Percentiles rank a stretch among this genome's conserved stretches.
Conservation (phyloP, 1,140 invertebrate species). For the Cepaea nemoralis region DNA sequence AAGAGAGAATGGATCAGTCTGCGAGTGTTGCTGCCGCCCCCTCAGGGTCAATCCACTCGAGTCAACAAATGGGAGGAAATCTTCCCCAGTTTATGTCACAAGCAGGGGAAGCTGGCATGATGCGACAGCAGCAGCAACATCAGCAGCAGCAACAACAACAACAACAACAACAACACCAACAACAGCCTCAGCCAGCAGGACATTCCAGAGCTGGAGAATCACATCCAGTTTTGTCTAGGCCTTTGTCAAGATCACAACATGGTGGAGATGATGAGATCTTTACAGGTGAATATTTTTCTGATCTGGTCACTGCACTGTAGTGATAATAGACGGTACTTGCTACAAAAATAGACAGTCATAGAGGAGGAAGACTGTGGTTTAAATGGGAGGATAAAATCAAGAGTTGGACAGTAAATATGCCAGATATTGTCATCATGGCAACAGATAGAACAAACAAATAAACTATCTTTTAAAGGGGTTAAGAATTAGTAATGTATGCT, state of each 20-base stretch:
- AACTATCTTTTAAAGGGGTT: too few species aligned
- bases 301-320: too few species aligned
- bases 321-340: too few species aligned
- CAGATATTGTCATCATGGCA: too few species aligned
- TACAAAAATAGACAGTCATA: too few species aligned
- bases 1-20: constrained; percentile 10
- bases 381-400: too few species aligned
- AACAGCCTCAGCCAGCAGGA: constrained; percentile 3
- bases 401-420: too few species aligned
- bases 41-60: neutral
- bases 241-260: neutral
- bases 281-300: neutral
- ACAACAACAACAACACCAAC: too few species aligned
- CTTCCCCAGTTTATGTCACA: constrained; percentile 2
- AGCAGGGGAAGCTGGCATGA: neutral
- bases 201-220: constrained; percentile 14
- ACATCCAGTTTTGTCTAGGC: constrained; percentile 14
- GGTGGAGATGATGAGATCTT: constrained; percentile 33
- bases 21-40: neutral
- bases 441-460: too few species aligned
- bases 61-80: neutral
- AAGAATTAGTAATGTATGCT: too few species aligned
- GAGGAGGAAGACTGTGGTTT: too few species aligned
- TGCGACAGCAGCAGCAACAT: constrained; percentile 25
- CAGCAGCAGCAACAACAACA: constrained; percentile 34